Conservation (phyloP, 2,113 vertebrate genomes). For the Ptyas mucosa region DNA sequence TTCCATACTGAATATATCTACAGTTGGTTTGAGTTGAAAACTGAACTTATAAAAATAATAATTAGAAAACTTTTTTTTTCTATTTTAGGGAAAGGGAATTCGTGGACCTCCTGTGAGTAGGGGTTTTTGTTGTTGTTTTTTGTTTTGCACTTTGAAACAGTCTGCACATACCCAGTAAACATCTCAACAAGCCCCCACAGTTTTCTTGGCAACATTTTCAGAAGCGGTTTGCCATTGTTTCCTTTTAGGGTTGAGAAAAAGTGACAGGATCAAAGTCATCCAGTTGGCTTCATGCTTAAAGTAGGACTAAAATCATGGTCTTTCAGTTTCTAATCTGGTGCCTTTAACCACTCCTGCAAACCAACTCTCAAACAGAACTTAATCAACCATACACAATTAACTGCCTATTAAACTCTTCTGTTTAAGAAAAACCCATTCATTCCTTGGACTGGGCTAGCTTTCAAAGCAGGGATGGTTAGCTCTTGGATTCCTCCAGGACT, state of each 20-base stretch:
- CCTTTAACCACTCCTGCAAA: background rate
- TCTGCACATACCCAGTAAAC: background rate
- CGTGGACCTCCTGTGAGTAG: conserved; percentile 85
- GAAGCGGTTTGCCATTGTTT: background rate
- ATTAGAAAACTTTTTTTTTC: conserved; percentile 19
- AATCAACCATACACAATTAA: background rate
- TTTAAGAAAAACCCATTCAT: background rate
- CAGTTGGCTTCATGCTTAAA: background rate
- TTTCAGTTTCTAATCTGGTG: background rate
- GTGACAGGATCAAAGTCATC: background rate
- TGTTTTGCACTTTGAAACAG: background rate
- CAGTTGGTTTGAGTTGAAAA: background rate
- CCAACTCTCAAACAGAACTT: background rate
- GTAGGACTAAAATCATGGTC: background rate
- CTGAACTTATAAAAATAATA: background rate
- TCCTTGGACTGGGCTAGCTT: background rate
- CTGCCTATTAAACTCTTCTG: background rate
- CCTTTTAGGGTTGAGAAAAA: background rate
- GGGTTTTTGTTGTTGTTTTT: background rate
- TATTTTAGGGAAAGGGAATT: conserved; percentile 81
- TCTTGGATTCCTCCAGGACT: background rate
- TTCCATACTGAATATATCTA: background rate
- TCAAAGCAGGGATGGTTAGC: background rate
- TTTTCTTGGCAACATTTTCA: background rate
- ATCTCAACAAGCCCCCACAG: background rate